phyloP scores from a whole-genome alignment of 2,888 invertebrate species.

The Malthinus flaveolus region DNA sequence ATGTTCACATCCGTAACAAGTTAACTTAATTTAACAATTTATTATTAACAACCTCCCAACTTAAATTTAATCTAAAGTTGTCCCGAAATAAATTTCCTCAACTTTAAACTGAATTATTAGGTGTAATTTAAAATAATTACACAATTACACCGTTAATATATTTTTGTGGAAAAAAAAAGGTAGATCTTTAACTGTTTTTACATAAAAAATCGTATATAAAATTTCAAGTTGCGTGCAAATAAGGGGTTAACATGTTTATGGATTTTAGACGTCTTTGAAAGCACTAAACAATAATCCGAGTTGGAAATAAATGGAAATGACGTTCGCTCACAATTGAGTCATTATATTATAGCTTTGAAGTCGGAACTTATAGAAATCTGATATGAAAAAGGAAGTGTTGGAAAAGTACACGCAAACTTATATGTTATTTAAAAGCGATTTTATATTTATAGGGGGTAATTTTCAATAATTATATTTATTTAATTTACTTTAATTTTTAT shows the following conservation, averaged over 20 bases:
- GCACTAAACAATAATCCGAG: conserved; percentile 34
- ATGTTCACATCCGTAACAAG: too few species aligned
- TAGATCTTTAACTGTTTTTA: too few species aligned
- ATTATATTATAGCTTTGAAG: conserved; percentile 41
- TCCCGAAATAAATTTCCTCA: too few species aligned
- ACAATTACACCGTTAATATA: too few species aligned
- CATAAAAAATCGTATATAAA: too few species aligned
- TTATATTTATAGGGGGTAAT: not conserved
- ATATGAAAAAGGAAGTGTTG: conserved; percentile 34
- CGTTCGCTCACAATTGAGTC: conserved; percentile 50
- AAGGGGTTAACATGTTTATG: conserved; percentile 30
- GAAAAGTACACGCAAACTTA: conserved; percentile 29
- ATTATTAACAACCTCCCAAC: too few species aligned
- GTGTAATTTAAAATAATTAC: too few species aligned
- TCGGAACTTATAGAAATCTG: conserved; percentile 43
- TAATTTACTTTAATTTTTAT: conserved; percentile 3
- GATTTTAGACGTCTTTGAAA: conserved; percentile 36
- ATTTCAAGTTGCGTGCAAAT: conserved; percentile 29
- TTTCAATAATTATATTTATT: conserved; percentile 5
- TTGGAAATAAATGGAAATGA: conserved; percentile 41
- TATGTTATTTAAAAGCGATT: conserved; percentile 4
- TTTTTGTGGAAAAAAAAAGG: too few species aligned
- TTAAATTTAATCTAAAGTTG: too few species aligned
- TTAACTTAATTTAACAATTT: too few species aligned
- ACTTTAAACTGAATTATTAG: too few species aligned